phyloP scores from a whole-genome alignment of 1,140 invertebrate species.

The Charaxes varanes region DNA sequence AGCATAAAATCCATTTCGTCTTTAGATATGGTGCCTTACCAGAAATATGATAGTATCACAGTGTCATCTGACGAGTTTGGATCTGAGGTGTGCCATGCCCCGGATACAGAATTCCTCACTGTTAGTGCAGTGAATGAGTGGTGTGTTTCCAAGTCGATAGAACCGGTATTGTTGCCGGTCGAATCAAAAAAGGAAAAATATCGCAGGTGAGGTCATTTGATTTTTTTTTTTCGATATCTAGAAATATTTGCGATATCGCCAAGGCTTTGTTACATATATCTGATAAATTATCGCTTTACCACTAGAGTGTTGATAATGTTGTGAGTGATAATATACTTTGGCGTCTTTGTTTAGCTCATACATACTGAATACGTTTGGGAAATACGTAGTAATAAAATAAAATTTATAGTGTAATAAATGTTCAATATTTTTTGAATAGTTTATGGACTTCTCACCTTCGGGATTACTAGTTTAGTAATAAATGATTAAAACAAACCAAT shows the following conservation, averaged over 20 bases:
- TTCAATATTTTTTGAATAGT: conserved; percentile 12
- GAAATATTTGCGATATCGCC: conserved; percentile 57
- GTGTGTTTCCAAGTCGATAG: conserved; percentile 58
- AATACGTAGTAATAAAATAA: too few species aligned
- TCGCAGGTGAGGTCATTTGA: conserved; percentile 59
- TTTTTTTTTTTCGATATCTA: conserved; percentile 45
- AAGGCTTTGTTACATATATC: conserved; percentile 44
- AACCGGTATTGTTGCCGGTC: conserved; percentile 59
- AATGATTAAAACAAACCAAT: too few species aligned
- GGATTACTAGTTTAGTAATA: too few species aligned
- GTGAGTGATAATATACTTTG: conserved; percentile 14
- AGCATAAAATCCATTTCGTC: conserved; percentile 69
- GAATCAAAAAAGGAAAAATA: conserved; percentile 71
- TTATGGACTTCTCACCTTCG: too few species aligned
- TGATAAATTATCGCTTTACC: conserved; percentile 51
- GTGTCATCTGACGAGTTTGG: conserved; percentile 69
- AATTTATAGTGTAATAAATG: too few species aligned
- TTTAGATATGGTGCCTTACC: conserved; percentile 65
- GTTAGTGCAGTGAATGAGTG: conserved; percentile 71
- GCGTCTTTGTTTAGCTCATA: conserved; percentile 38
- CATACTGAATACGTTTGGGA: too few species aligned
- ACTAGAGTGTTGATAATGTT: conserved; percentile 39
- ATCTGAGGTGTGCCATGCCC: conserved; percentile 64
- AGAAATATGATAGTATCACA: conserved; percentile 68
- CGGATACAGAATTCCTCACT: conserved; percentile 60